Evolutionary conservation across 2,797 vertebrate species (phyloP), one percentile per base, ranked within the genome.

Genomic region (Pipistrellus kuhlii): DNA sequence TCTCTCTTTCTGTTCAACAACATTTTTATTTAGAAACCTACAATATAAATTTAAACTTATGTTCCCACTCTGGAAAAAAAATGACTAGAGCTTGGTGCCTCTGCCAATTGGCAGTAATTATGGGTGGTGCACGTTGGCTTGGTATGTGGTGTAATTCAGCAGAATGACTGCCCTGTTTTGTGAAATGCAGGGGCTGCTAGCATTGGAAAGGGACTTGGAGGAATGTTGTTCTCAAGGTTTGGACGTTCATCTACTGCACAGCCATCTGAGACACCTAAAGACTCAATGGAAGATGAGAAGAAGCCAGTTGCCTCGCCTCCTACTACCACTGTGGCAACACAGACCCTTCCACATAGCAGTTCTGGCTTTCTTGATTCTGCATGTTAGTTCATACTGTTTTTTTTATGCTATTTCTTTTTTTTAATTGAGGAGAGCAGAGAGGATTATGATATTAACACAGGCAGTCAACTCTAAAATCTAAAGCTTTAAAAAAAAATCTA

Each of bases 141-240:
- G 30, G 38, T 30, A 23, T 84, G 68, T 46, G 1, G n/a, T 94
- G 38, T 84, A 59, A 81, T 83, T 96, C 68, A 95, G 12, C n/a
- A 41, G 68, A 83, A 35, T 77, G 71, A 95, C 84, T 73, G 8
- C 32, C 72, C 83, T 90, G 6, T 92, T 84, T 92, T 32, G 0
- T 95, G 85, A 91, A 89, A 18, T 32, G 6, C 96, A 99, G 99
- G 99, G 83, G 99, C 99, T 4, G 99, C 99, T 0, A 99, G 99
- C 97, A 99, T 99, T 7, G 99, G 99, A 62, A 99, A 99, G 95
- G 99, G 99, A 94, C 99, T 99, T 0, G 99, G 99, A 14, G 99
- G 99, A 94, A 99, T 99, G 98, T 97, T 99, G 21, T 99, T 99
- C 96, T 99, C 99, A 0, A 99, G 99, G 51, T 99, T 99, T 96